A percentile compares a stretch with the other conserved stretches of the same genome.
Conservation (phyloP, 2,888 invertebrate species). For the Dione juno region DNA sequence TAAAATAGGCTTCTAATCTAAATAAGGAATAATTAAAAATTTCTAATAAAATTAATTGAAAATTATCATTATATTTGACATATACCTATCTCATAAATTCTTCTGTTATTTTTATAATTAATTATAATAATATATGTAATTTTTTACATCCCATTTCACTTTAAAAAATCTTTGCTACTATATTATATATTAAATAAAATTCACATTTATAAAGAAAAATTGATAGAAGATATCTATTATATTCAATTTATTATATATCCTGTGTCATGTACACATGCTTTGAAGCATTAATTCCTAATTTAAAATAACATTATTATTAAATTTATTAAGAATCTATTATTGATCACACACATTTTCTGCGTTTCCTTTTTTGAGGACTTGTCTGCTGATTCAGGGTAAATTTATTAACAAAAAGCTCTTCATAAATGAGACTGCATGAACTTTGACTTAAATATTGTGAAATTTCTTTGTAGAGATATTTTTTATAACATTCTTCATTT, state of each 20-base stretch:
- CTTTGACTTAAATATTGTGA: constrained; percentile 68
- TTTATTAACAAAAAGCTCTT: constrained; percentile 73
- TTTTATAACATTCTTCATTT: constrained; percentile 61
- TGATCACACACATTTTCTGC: constrained; percentile 51
- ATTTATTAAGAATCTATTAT: neutral
- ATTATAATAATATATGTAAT: too few relatives aligned
- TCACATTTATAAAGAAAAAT: neutral
- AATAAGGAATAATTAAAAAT: too few relatives aligned
- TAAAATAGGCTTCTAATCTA: too few relatives aligned
- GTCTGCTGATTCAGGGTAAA: constrained; percentile 46
- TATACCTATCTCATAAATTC: too few relatives aligned
- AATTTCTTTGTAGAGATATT: constrained; percentile 67
- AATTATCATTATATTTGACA: too few relatives aligned
- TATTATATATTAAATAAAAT: neutral
- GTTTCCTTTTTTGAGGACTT: constrained; percentile 53
- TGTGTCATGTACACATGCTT: neutral
- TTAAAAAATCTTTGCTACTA: too few relatives aligned
- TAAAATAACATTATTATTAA: neutral
- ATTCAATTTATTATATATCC: constrained; percentile 8
- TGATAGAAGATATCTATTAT: neutral
- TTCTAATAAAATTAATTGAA: too few relatives aligned
- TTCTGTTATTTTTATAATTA: too few relatives aligned
- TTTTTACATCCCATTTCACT: too few relatives aligned
- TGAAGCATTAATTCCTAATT: neutral
- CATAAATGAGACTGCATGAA: constrained; percentile 67